Conservation (phyloP, 2,797 vertebrate species). For the Diglossa cyanea region DNA sequence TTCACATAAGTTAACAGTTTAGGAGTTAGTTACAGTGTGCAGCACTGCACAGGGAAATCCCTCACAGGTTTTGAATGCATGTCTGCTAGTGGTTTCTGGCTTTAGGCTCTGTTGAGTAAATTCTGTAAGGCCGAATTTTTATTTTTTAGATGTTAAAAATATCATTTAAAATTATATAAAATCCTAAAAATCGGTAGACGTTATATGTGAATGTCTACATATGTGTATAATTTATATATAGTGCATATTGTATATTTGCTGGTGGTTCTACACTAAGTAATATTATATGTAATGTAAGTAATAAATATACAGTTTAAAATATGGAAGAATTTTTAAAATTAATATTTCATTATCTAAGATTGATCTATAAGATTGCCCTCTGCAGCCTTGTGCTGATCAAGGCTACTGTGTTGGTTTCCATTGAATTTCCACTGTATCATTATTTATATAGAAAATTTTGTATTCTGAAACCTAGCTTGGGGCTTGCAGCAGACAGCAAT, state of each 20-base stretch:
- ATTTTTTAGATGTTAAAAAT: neutral
- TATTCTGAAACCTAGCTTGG: neutral
- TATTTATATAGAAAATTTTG: neutral
- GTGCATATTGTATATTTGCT: neutral
- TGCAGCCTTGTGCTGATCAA: neutral
- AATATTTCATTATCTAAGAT: neutral
- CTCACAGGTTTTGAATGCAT: neutral
- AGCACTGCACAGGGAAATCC: neutral
- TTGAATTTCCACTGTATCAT: neutral
- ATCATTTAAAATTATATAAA: neutral
- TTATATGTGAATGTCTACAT: neutral
- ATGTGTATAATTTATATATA: neutral
- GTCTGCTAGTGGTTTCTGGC: neutral
- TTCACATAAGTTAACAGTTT: neutral
- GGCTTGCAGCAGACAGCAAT: neutral
- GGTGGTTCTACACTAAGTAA: neutral
- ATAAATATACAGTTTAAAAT: neutral
- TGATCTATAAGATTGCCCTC: neutral
- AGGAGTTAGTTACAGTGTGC: neutral
- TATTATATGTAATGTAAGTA: neutral
- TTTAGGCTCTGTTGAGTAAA: neutral
- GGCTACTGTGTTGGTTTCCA: neutral
- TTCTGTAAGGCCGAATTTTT: neutral
- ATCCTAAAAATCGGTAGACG: fast-evolving
- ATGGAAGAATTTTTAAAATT: neutral